Conservation (phyloP, 2,113 vertebrate species). For the Chionodraco myersi region DNA sequence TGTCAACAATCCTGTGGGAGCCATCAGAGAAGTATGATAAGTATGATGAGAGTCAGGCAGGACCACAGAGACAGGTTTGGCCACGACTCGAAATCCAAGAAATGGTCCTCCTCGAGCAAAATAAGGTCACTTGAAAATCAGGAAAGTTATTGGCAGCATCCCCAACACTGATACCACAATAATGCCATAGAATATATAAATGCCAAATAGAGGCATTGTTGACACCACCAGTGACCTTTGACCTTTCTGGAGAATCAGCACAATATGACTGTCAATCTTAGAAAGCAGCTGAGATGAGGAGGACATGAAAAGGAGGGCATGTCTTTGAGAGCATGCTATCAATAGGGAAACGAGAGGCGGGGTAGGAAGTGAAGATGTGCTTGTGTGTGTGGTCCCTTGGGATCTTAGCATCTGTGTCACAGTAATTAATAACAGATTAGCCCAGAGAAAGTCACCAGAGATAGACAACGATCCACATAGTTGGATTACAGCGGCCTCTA, state of each 20-base stretch:
- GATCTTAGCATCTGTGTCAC: conserved; percentile 54
- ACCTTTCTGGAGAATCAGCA: conserved; percentile 21
- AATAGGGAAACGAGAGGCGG: conserved; percentile 1
- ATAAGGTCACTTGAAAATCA: neutral
- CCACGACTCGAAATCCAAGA: too few species aligned
- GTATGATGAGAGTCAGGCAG: too few species aligned
- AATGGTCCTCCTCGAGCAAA: neutral
- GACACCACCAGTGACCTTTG: conserved; percentile 31
- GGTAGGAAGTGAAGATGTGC: conserved; percentile 4
- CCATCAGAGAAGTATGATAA: too few species aligned
- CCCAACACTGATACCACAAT: neutral
- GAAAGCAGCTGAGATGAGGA: conserved; percentile 14
- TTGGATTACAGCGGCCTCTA: conserved; percentile 26
- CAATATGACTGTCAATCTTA: conserved; percentile 6
- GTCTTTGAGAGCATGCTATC: conserved; percentile 1
- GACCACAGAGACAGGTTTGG: too few species aligned
- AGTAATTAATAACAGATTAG: conserved; percentile 69
- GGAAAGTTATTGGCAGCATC: neutral
- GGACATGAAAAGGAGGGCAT: conserved; percentile 33
- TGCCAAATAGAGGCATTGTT: neutral
- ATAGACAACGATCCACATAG: conserved; percentile 46
- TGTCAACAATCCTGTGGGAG: too few species aligned
- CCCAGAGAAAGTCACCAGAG: conserved; percentile 47
- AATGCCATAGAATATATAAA: conserved; percentile 3
- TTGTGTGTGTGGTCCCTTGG: conserved; percentile 44